phyloP scores from a whole-genome alignment of 2,113 vertebrate genomes.

The Odocoileus hemionus region DNA sequence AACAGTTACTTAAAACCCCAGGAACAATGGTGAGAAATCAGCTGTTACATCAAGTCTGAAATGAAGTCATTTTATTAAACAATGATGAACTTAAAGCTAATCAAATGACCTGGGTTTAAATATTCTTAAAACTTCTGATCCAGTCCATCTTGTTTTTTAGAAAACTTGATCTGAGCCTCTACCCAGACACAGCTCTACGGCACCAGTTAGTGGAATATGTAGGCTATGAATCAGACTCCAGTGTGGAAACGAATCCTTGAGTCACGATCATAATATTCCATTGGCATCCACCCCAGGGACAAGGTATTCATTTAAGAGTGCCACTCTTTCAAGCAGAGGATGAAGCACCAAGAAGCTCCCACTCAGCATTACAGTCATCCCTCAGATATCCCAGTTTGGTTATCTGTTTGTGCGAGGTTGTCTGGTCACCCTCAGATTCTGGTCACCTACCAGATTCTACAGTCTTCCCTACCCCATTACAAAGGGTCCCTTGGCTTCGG shows the following conservation, averaged over 20 bases:
- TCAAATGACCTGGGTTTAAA: not conserved
- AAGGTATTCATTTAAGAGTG: conserved; percentile 54
- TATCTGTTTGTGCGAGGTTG: not conserved
- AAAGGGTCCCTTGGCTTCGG: not conserved
- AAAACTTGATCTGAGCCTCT: conserved; percentile 29
- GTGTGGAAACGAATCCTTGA: conserved; percentile 68
- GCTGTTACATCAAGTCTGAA: not conserved
- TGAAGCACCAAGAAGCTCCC: not conserved
- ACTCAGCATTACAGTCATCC: not conserved
- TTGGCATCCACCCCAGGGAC: conserved; percentile 55
- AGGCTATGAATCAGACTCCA: conserved; percentile 71
- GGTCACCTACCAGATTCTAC: not conserved
- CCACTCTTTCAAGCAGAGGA: conserved; percentile 23
- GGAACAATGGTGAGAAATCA: not conserved
- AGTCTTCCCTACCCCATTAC: not conserved
- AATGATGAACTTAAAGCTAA: not conserved
- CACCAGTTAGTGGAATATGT: conserved; percentile 52
- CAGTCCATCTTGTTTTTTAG: conserved; percentile 25
- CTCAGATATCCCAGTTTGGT: not conserved
- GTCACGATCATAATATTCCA: conserved; percentile 67
- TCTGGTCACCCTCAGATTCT: not conserved
- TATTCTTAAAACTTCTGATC: not conserved
- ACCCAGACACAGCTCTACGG: conserved; percentile 11
- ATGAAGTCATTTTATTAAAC: not conserved
- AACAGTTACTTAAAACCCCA: conserved; percentile 23